These are phyloP conservation scores for Brassicogethes aeneus DNA, from an alignment of 2,888 invertebrate genomes.

Conservation along the genomic window DNA sequence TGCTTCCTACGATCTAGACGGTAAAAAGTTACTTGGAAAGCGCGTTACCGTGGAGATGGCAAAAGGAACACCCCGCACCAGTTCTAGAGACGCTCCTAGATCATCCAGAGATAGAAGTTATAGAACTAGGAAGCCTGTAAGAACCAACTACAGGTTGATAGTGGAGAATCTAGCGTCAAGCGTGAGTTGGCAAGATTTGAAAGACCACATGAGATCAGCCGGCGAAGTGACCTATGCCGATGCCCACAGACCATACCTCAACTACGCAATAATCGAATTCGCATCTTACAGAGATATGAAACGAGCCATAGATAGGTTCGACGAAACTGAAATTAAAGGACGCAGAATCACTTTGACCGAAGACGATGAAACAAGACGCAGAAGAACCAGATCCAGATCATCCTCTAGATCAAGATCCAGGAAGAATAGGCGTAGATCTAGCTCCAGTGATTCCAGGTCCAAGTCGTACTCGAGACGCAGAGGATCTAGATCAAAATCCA, in stretches of 20 bases:
- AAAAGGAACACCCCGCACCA: slow-evolving; percentile 52
- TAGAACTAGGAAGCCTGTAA: no score
- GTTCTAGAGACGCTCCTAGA: slow-evolving; percentile 42
- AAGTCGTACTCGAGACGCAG: slow-evolving; percentile 38
- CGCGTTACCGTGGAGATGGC: slow-evolving; percentile 55
- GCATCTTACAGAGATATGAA: slow-evolving; percentile 86
- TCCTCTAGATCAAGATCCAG: slow-evolving; percentile 37
- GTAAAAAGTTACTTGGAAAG: slow-evolving; percentile 87
- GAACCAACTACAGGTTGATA: slow-evolving; percentile 88
- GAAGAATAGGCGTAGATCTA: no score
- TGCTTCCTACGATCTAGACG: slow-evolving; percentile 92
- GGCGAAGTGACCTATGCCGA: slow-evolving; percentile 96
- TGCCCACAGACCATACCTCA: slow-evolving; percentile 85
- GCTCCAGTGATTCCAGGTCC: slow-evolving; percentile 41
- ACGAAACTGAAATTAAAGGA: slow-evolving; percentile 90
- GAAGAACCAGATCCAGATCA: slow-evolving; percentile 33
- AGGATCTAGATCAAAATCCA: slow-evolving; percentile 52
- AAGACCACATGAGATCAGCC: slow-evolving; percentile 95
- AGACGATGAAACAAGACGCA: slow-evolving; percentile 59
- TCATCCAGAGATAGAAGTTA: no score
- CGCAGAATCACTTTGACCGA: slow-evolving; percentile 81
- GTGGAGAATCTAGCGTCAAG: slow-evolving; percentile 94
- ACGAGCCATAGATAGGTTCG: slow-evolving; percentile 86
- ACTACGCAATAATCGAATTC: slow-evolving; percentile 93
- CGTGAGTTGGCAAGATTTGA: slow-evolving; percentile 96